A percentile compares a stretch with the other conserved stretches of the same genome.
Evolutionary conservation across 2,797 vertebrate species (phyloP).

Genomic region (Bradypodion ventrale): DNA sequence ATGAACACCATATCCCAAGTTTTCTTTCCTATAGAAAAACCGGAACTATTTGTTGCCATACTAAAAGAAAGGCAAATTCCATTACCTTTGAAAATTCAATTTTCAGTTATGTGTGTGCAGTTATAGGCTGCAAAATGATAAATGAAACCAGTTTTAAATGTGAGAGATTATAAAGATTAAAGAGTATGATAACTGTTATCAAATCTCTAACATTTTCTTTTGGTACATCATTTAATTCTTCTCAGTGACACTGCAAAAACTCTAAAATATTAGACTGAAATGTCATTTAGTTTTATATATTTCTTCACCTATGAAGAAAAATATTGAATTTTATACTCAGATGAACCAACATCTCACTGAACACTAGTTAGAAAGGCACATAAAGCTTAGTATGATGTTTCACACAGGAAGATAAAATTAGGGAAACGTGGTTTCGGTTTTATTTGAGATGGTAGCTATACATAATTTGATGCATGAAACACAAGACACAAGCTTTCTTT

Average conservation of each 20-base stretch:
- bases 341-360: constrained; percentile 31
- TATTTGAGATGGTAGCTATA: constrained; percentile 24
- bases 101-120: constrained; percentile 23
- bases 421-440: constrained; percentile 35
- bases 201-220: constrained; percentile 39
- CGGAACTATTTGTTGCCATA: constrained; percentile 24
- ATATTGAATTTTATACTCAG: constrained; percentile 50
- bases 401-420: constrained; percentile 59
- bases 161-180: constrained; percentile 47
- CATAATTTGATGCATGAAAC: constrained; percentile 11
- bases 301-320: constrained; percentile 45
- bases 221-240: constrained; percentile 51
- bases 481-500: constrained; percentile 6
- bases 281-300: constrained; percentile 61
- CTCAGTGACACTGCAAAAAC: constrained; percentile 30
- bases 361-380: constrained; percentile 51
- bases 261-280: constrained; percentile 42
- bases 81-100: constrained; percentile 11
- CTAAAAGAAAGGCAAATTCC: background rate
- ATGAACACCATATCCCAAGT: constrained; percentile 11
- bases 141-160: constrained; percentile 22
- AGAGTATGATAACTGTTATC: constrained; percentile 21
- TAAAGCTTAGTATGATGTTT: constrained; percentile 50
- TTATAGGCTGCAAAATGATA: constrained; percentile 13
- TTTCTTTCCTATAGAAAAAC: constrained; percentile 22